phyloP scores from a whole-genome alignment of 1,140 invertebrate species.

The Zaprionus gabonicus region DNA sequence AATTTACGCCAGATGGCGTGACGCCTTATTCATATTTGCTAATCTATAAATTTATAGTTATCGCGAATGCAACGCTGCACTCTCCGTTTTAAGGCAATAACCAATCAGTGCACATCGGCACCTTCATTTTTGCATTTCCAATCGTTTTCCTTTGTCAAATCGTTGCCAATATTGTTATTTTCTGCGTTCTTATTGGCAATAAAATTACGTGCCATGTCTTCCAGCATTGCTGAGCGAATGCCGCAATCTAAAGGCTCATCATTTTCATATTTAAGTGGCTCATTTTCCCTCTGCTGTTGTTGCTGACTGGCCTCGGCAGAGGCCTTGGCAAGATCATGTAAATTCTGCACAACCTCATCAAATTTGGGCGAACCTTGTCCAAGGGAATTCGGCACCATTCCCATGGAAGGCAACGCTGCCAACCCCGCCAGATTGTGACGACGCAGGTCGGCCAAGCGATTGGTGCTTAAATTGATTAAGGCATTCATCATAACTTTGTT shows the following conservation, averaged over 20 bases:
- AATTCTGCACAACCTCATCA: conserved; percentile 71
- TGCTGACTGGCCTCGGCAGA: conserved; percentile 64
- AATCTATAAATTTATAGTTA: background rate
- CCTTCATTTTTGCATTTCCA: conserved; percentile 70
- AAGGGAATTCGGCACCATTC: conserved; percentile 50
- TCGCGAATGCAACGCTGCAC: conserved; percentile 39
- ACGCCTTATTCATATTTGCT: background rate
- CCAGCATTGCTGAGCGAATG: conserved; percentile 55
- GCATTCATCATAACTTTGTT: conserved; percentile 84
- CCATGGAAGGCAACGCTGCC: conserved; percentile 41
- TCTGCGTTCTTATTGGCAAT: conserved; percentile 52
- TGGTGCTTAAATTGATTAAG: conserved; percentile 72
- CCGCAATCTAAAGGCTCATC: conserved; percentile 74
- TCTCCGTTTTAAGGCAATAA: background rate
- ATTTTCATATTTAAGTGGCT: conserved; percentile 54
- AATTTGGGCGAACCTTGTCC: conserved; percentile 57
- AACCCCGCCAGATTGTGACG: conserved; percentile 57
- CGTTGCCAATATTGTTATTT: conserved; percentile 46
- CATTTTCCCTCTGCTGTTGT: conserved; percentile 44
- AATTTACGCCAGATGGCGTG: conserved; percentile 39
- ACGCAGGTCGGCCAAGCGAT: conserved; percentile 51
- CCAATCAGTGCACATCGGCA: conserved; percentile 50
- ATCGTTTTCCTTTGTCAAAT: conserved; percentile 60
- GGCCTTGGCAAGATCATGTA: conserved; percentile 72
- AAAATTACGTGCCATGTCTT: conserved; percentile 65